Evolutionary conservation across 92 coral and sea anemone genomes (phyloP), one percentile per base, ranked within the genome.

Genomic region (Epizoanthus illoricatus): DNA sequence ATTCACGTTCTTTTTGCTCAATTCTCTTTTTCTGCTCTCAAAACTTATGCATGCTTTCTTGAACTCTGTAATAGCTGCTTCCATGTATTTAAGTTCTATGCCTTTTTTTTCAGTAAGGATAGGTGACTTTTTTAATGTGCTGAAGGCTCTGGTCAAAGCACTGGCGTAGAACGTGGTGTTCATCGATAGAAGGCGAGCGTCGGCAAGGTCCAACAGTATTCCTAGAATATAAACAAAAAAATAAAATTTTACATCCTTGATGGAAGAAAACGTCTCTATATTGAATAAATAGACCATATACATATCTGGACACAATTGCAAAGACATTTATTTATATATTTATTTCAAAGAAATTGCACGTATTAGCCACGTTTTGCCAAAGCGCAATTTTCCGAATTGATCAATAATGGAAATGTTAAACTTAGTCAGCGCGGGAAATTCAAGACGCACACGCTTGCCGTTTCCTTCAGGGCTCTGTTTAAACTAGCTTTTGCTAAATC

Each of bases 181-280:
- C 82, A 78, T 62, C 28, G 82, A 70, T 16, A 78, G 82, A 13
- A 78, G 54, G 5, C 82, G 69, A 16, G 82, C 41, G 47, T 45
- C 69, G 49, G 82, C 71, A 11, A 78, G 21, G 7, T 78, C 60
- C 42, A 78, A 66, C 24, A 78, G 18, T 42, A 78, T 62, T 21
- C 82, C 82, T 78, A 43, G 16, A 20, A 39, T 41, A 43, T 11
- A 10, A 76, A 42, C 13, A 60, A 23, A 11, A n/a, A 49, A 71
- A 71, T 71, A n/a, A 18, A 16, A 11, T 16, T 6, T 28, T 28
- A 28, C 36, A 52, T 52, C 49, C 6, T 45, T 45, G 49, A 5
- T 7, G 4, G 49, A 5, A 45, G 7, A 45, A 45, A 5, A 45
- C 9, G 6, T 45, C 49, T 45, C 9, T 45, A 7, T 45, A 45